Evolutionary conservation across 2,888 invertebrate species (phyloP).

Genomic region (Dolomedes plantarius): DNA sequence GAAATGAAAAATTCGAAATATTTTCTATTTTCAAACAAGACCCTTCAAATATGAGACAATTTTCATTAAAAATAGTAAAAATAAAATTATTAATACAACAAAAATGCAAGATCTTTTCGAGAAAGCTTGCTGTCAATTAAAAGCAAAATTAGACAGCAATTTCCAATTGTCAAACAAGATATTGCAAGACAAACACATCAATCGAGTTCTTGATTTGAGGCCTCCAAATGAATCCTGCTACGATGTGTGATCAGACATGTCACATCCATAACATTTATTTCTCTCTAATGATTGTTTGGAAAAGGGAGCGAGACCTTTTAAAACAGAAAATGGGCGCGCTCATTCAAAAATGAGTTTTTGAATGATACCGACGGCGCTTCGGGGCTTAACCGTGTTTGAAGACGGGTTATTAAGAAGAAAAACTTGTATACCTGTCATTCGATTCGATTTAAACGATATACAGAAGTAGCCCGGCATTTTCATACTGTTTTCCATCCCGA

Average conservation of each 20-base stretch:
- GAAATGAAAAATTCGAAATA: too few species aligned
- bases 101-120: too few species aligned
- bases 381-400: constrained; percentile 32
- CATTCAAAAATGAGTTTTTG: constrained; percentile 41
- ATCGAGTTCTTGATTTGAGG: constrained; percentile 1
- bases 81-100: too few species aligned
- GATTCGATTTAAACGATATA: constrained; percentile 53
- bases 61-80: too few species aligned
- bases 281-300: constrained; percentile 35
- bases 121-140: neutral
- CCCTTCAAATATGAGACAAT: too few species aligned
- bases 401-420: constrained; percentile 26
- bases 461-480: constrained; percentile 3
- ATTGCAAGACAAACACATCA: constrained; percentile 25
- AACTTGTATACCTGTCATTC: constrained; percentile 33
- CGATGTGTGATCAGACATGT: neutral
- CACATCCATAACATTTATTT: constrained; percentile 4
- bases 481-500: constrained; percentile 31
- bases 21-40: too few species aligned
- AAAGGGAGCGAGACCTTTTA: neutral
- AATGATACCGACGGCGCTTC: constrained; percentile 19
- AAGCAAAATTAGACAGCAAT: neutral
- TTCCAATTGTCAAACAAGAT: neutral
- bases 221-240: constrained; percentile 7
- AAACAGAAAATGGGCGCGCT: neutral